Base-by-base conservation (phyloP, 2,888 invertebrate species). In the Carterocephalus palaemon region DNA sequence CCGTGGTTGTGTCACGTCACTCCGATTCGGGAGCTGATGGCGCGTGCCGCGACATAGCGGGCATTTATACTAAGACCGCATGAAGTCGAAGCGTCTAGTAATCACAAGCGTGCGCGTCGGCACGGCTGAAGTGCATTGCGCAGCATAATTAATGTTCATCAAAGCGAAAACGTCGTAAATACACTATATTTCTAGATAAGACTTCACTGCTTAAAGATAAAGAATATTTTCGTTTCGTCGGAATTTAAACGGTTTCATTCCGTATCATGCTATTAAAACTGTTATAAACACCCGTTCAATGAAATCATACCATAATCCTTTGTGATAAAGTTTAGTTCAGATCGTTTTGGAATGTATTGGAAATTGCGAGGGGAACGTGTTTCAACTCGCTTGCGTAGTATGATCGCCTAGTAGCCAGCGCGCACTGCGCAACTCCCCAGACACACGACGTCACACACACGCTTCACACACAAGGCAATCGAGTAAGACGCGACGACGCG, bases 371-470 rank as follows among this genome's bases (percentile, higher is more conserved):
- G 66, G 68, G 70, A 76, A 76, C 75, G 68, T 70, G 56, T 62
- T 48, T 52, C 50, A 46, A 64, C 56, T 67, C 69, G 62, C 66
- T 57, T 31, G 40, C 49, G 46, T 45, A 51, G 54, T 73, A 80
- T 85, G 84, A 40, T 68, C 41, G 63, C 85, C 84, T 67, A 70
- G 83, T 86, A 65, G 56, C 55, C 75, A 81, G 80, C 85, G 84
- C 85, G 83, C 82, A 85, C 79, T 85, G 85, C 85, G 85, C 85
- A 86, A 86, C 84, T 86, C 85, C 78, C 79, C 74, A 73, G 80
- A 80, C 76, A 78, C 69, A 72, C 70, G 67, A 79, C 80, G 79
- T 80, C 77, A 78, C 64, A 62, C 64, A 67, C 69, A 68, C 62
- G 49, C 48, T 48, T 42, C 52, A 51, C 62, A 64, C 59, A 62